phyloP scores from a whole-genome alignment of 2,113 vertebrate genomes.

The Elephantulus edwardii region DNA sequence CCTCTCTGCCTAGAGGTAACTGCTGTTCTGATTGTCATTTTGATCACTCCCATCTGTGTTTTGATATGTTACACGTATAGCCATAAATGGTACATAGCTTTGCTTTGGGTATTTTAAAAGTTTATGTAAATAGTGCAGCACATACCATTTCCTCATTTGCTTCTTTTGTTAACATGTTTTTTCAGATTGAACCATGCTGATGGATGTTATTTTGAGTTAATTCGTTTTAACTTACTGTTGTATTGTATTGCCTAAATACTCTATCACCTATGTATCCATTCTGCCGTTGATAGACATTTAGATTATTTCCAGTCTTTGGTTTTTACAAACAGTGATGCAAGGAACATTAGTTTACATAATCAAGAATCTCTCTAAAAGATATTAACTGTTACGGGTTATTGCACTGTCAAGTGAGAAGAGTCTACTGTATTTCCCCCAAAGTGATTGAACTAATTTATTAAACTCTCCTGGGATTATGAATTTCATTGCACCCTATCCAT shows the following conservation, averaged over 20 bases:
- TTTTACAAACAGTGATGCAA: slow-evolving; percentile 31
- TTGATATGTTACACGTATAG: slow-evolving; percentile 34
- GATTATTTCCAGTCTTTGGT: slow-evolving; percentile 39
- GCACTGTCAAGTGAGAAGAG: not conserved
- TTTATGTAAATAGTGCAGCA: slow-evolving; percentile 50
- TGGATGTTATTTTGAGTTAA: slow-evolving; percentile 1
- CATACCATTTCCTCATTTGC: slow-evolving; percentile 29
- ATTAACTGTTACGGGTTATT: not conserved
- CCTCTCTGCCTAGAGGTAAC: not conserved
- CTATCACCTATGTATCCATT: slow-evolving; percentile 33
- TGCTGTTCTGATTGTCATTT: slow-evolving; percentile 2
- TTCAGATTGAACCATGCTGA: slow-evolving; percentile 43
- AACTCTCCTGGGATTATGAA: not conserved
- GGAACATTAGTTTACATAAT: not conserved
- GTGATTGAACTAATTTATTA: not conserved
- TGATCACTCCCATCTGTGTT: slow-evolving; percentile 47
- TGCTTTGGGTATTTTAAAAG: slow-evolving; percentile 50
- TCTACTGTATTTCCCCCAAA: not conserved
- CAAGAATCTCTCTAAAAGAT: slow-evolving; percentile 22
- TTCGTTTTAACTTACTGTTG: slow-evolving; percentile 3
- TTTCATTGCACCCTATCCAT: not conserved
- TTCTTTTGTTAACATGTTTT: slow-evolving; percentile 32
- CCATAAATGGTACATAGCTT: slow-evolving; percentile 29
- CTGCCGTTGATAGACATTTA: not conserved
- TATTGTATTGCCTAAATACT: not conserved